Evolutionary conservation across 1,140 invertebrate genomes (phyloP), one percentile per base, ranked within the genome.

Genomic region (Drosophila rufa): DNA sequence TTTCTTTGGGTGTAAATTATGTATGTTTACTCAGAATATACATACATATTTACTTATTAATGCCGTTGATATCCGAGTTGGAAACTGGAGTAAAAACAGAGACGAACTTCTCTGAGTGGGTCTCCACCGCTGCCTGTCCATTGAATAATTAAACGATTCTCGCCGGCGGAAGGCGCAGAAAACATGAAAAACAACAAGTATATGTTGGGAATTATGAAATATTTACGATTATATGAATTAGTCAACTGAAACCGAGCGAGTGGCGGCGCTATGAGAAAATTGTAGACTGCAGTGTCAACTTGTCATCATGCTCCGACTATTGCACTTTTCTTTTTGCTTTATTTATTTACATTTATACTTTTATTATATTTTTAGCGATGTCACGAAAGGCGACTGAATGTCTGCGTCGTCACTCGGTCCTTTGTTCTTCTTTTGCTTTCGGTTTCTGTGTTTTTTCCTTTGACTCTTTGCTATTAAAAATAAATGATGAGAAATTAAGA

Each of bases 101-200:
- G 22, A 3, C 11, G 3, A 57, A 38, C 57, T 65, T 43, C 33
- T 36, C 9, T 19, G 48, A 56, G 33, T 50, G 33, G 17, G n/a
- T 47, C 14, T 45, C 22, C 19, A n/a, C 14, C 19, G 51, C 8
- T 22, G 33, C 17, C 19, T 43, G 33, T 40, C 25, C 70, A 86
- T 82, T 80, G 67, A 82, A 86, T 86, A 86, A 87, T 86, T 82
- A 76, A 79, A 47, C 61, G 75, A 53, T 69, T 48, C 48, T 65
- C 61, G 40, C 59, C 62, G 71, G 66, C 82, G 82, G 75, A 85
- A 79, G 78, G 43, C 17, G 40, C 48, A 68, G 11, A 40, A 15
- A 56, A 40, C 17, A 36, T 42, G 42, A 30, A 33, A 36, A 46
- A 56, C 19, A 56, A 56, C 27, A 65, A 61, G 4, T 38, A 55